These are phyloP conservation scores for Darevskia nairensis DNA, from an alignment of 2,797 vertebrate species.

Conservation along the genomic window DNA sequence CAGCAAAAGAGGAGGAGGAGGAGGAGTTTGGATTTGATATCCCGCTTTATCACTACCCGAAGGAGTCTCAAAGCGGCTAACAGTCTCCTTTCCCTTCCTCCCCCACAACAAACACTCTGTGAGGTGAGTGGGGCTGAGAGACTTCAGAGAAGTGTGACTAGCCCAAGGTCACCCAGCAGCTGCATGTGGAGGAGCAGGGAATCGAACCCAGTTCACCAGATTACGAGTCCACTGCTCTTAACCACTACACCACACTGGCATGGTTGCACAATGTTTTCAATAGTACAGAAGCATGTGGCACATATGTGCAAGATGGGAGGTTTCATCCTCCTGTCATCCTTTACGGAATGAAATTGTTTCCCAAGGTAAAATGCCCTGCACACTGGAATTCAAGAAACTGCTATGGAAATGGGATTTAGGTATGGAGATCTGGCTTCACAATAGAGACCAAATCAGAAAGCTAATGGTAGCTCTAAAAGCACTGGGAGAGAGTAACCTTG, in stretches of 20 bases:
- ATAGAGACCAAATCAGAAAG: not conserved
- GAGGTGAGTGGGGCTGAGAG: too few relatives aligned
- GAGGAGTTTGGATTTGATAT: too few relatives aligned
- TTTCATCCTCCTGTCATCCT: not conserved
- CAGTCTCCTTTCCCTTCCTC: too few relatives aligned
- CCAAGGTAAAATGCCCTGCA: not conserved
- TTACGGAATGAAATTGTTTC: not conserved
- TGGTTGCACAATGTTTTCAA: not conserved
- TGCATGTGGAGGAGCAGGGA: too few relatives aligned
- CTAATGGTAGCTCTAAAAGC: not conserved
- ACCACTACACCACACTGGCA: not conserved
- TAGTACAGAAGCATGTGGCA: not conserved
- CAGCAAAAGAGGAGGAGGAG: not conserved
- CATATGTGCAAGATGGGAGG: constrained; percentile 9
- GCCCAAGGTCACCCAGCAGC: too few relatives aligned
- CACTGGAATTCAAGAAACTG: not conserved
- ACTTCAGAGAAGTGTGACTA: too few relatives aligned
- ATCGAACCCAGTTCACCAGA: too few relatives aligned
- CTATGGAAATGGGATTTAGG: not conserved
- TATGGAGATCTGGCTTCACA: constrained; percentile 19
- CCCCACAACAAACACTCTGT: too few relatives aligned
- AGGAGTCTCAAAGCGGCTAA: too few relatives aligned
- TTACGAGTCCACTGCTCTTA: too few relatives aligned
- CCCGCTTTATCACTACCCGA: too few relatives aligned
- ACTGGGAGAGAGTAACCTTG: constrained; percentile 18